Evolutionary conservation across 2,888 invertebrate species (phyloP), one percentile per base, ranked within the genome.

Genomic region (Clepsis dumicolana): DNA sequence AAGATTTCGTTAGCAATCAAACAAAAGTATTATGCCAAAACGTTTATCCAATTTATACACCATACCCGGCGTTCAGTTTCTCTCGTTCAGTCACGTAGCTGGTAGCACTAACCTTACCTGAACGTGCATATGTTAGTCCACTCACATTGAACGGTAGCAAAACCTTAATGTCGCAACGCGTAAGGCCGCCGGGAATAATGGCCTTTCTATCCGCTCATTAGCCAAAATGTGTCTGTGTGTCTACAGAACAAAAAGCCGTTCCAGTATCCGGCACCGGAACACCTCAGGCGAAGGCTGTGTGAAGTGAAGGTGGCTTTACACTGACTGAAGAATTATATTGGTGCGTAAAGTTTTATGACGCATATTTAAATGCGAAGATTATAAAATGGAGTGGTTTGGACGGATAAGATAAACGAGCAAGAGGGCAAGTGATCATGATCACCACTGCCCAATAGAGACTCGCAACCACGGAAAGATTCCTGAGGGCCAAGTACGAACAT

Each of bases 171-270:
- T 32, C 32, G 70, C 75, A 76, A 74, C 72, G 66, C 71, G 72
- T 71, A 77, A 75, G 78, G 77, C 79, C 73, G 75, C 65, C 75
- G 75, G 73, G 77, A 80, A 75, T 77, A 84, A 81, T 77, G 74
- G 81, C 87, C 91, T 90, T 90, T 90, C 91, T 92, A 91, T 93
- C 91, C 93, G 91, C 89, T 91, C 85, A 89, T 92, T 92, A 92
- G 80, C 88, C 85, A 81, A 90, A 88, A 87, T 78, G 73, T 76
- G 75, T 76, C 82, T 88, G 84, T 79, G 74, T 77, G 88, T 87
- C 87, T 84, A 84, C 77, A 67, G 74, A 72, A 79, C 87, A 93
- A 93, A 93, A 93, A 93, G 86, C 85, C 77, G 85, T 81, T 78
- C 79, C 79, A 79, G 84, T 84, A 80, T 93, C 93, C 93, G 89